A percentile compares a stretch with the other conserved stretches of the same genome.
These are phyloP conservation scores for Gymnocephalus cernua DNA, from an alignment of 2,113 vertebrate species.

Conservation along the genomic window DNA sequence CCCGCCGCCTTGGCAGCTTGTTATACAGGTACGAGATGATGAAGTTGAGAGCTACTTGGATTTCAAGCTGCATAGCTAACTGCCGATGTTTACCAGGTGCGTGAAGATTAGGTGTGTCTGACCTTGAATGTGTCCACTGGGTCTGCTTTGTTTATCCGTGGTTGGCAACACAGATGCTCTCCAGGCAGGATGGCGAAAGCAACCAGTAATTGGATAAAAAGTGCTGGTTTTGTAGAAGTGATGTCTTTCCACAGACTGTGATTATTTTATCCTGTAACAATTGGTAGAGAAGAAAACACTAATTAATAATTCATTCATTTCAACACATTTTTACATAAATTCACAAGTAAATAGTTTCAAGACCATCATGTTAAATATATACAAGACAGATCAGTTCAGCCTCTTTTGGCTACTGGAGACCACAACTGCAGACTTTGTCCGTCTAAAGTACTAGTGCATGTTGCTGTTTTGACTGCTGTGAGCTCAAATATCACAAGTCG, in stretches of 20 bases:
- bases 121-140: conserved; percentile 71
- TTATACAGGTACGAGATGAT: conserved; percentile 99
- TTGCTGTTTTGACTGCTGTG: conserved; percentile 16
- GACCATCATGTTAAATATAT: not conserved
- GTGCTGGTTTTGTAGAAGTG: conserved; percentile 89
- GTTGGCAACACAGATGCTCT: conserved; percentile 67
- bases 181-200: conserved; percentile 73
- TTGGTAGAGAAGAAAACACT: not conserved
- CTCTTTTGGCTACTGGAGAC: not conserved
- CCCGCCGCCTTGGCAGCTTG: conserved; percentile 96
- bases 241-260: conserved; percentile 87
- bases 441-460: not conserved
- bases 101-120: conserved; percentile 62
- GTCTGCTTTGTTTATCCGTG: conserved; percentile 77
- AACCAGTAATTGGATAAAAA: conserved; percentile 85
- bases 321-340: not conserved
- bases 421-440: not conserved
- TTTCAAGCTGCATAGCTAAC: conserved; percentile 99
- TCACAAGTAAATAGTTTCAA: not conserved
- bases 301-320: conserved; percentile 14
- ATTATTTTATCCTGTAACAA: conserved; percentile 80
- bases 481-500: conserved; percentile 7
- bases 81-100: conserved; percentile 85
- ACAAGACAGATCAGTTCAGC: not conserved
- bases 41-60: conserved; percentile 99